Conservation (phyloP, 1,140 invertebrate genomes). For the Brachionus asplanchnoidis region DNA sequence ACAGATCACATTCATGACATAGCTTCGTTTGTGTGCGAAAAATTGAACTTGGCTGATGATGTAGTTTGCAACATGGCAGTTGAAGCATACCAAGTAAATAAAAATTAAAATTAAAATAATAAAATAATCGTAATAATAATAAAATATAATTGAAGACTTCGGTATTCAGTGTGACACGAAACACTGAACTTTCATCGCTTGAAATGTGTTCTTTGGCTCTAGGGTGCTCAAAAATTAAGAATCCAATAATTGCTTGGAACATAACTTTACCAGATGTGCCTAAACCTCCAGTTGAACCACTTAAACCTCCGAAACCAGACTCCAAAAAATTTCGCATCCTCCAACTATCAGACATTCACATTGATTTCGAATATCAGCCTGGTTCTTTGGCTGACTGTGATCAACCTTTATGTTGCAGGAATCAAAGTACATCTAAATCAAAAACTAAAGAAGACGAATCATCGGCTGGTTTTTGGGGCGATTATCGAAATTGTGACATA, state of each 20-base stretch:
- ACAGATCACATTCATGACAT: slow-evolving; percentile 25
- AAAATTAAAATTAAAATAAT: too few relatives aligned
- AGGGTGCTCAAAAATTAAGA: slow-evolving; percentile 13
- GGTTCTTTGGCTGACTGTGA: slow-evolving; percentile 67
- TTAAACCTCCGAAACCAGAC: not conserved
- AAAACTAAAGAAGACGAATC: slow-evolving; percentile 43
- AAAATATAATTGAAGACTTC: not conserved
- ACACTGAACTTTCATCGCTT: not conserved
- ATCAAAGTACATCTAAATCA: slow-evolving; percentile 47
- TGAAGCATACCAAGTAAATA: not conserved
- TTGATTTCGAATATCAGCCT: slow-evolving; percentile 68
- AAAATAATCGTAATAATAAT: not conserved
- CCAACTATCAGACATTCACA: slow-evolving; percentile 74
- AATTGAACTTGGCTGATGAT: slow-evolving; percentile 26
- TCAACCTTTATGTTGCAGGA: slow-evolving; percentile 72
- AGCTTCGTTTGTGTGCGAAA: not conserved
- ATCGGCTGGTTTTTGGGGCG: slow-evolving; percentile 56
- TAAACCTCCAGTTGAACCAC: slow-evolving; percentile 9
- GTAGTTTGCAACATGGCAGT: slow-evolving; percentile 17
- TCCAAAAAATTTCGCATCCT: slow-evolving; percentile 57
- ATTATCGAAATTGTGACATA: slow-evolving; percentile 57
- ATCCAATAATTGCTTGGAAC: slow-evolving; percentile 36
- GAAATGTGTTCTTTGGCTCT: slow-evolving; percentile 28
- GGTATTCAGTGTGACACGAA: not conserved
- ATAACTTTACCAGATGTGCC: not conserved